A percentile compares a stretch with the other conserved stretches of the same genome.
Conservation (phyloP, 2,888 invertebrate genomes). For the Luperina testacea region DNA sequence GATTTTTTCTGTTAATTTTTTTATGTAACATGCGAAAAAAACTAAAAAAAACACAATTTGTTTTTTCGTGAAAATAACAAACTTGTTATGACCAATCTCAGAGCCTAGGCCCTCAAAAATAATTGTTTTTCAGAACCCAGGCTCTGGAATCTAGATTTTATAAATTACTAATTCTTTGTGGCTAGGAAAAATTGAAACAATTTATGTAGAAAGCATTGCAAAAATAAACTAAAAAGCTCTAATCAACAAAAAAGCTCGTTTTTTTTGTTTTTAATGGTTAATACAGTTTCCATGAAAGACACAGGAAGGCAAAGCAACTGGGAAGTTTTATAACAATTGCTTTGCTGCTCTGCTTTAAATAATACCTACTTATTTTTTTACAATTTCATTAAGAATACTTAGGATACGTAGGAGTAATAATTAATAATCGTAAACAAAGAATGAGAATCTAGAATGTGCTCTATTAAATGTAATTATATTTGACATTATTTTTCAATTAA, state of each 20-base stretch:
- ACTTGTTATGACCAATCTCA: background rate
- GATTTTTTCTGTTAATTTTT: too few relatives aligned
- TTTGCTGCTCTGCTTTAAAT: background rate
- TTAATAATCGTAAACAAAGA: background rate
- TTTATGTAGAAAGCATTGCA: background rate
- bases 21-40: too few relatives aligned
- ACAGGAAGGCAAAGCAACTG: background rate
- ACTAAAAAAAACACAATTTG: too few relatives aligned
- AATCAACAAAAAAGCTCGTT: background rate
- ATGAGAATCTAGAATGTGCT: background rate
- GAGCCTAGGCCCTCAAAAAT: background rate
- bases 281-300: background rate
- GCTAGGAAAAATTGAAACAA: background rate
- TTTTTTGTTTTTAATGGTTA: too few relatives aligned
- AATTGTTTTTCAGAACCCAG: background rate
- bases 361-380: too few relatives aligned
- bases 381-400: background rate
- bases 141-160: background rate
- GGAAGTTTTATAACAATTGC: background rate
- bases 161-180: background rate
- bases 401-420: background rate
- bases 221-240: too few relatives aligned
- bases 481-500: background rate
- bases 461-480: background rate
- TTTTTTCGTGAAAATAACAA: too few relatives aligned